These are phyloP conservation scores for Anguilla marmorata DNA, from an alignment of 2,797 vertebrate species.

Conservation along the genomic window DNA sequence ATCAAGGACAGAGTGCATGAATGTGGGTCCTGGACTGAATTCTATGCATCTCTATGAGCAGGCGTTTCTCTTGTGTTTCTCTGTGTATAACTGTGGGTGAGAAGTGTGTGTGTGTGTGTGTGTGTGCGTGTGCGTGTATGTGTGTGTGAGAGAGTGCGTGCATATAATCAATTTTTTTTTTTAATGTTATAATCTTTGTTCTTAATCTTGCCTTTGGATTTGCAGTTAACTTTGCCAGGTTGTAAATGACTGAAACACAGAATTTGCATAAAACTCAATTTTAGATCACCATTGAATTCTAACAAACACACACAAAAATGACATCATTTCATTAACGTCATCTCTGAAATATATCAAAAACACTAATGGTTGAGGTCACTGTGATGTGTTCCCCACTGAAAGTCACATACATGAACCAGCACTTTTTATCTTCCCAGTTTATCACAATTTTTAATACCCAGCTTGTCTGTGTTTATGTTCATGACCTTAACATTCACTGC, in stretches of 20 bases:
- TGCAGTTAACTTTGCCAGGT: background rate
- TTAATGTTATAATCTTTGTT: background rate
- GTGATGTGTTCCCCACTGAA: constrained; percentile 37
- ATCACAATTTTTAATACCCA: background rate
- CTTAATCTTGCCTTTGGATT: background rate
- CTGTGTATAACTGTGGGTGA: background rate
- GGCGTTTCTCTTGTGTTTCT: background rate
- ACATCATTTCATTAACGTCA: constrained; percentile 42
- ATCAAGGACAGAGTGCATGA: background rate
- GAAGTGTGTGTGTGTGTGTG: background rate
- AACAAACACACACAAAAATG: constrained; percentile 31
- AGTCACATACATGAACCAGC: background rate
- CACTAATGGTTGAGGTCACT: constrained; percentile 45
- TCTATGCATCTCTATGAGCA: background rate
- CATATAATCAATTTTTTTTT: background rate
- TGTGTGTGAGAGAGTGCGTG: background rate
- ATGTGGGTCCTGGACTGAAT: background rate
- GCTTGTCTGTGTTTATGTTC: background rate
- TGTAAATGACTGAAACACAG: constrained; percentile 20
- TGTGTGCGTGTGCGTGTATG: background rate
- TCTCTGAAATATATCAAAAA: constrained; percentile 34
- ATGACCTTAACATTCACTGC: background rate
- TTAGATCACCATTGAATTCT: constrained; percentile 26
- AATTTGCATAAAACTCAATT: constrained; percentile 19
- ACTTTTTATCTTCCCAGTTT: background rate